A percentile compares a stretch with the other conserved stretches of the same genome.
These are phyloP conservation scores for Sebastes itinus DNA, from an alignment of 2,797 vertebrate genomes.

Conservation along the genomic window DNA sequence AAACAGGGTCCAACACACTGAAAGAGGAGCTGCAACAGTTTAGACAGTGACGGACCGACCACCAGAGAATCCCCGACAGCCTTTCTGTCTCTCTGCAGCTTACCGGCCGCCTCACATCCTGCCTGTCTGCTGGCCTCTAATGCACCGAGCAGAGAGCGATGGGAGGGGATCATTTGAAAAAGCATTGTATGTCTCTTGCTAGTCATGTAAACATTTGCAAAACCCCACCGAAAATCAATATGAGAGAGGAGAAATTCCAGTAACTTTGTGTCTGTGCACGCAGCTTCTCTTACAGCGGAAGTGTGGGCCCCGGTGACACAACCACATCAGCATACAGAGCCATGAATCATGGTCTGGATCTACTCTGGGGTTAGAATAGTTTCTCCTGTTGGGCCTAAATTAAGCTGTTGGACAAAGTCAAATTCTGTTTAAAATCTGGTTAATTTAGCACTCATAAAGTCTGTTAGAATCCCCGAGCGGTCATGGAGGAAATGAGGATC, in stretches of 20 bases:
- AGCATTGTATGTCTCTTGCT: conserved; percentile 61
- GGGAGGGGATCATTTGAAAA: conserved; percentile 44
- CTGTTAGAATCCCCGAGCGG: no score
- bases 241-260: conserved; percentile 73
- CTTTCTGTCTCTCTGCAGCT: conserved; percentile 52
- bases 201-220: conserved; percentile 64
- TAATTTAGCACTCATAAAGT: background rate
- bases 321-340: conserved; percentile 5
- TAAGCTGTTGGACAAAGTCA: background rate
- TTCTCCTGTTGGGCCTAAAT: background rate
- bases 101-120: conserved; percentile 58
- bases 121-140: conserved; percentile 65
- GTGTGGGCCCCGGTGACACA: conserved; percentile 4
- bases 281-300: conserved; percentile 64
- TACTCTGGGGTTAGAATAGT: background rate
- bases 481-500: no score
- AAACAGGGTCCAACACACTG: background rate
- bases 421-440: background rate
- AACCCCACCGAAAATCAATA: conserved; percentile 75
- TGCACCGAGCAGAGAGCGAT: conserved; percentile 35
- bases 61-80: conserved; percentile 22
- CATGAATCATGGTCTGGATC: background rate
- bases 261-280: conserved; percentile 50
- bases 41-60: conserved; percentile 15
- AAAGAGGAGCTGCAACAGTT: background rate